Base-by-base conservation (phyloP, 2,888 invertebrate species). In the Apodemia duryi region DNA sequence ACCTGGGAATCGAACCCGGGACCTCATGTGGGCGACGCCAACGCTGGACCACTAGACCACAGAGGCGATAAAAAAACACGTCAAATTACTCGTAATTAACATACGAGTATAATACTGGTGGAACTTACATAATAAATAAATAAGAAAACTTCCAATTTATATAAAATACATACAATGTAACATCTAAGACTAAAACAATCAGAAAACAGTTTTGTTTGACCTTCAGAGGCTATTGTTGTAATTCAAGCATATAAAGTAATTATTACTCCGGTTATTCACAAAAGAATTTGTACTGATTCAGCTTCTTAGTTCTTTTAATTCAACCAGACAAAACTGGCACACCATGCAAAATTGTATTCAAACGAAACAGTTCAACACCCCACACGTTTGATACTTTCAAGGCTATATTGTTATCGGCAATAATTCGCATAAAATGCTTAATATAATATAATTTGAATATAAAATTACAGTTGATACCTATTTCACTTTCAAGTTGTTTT, bases 241-340 rank as follows among this genome's bases (percentile, higher is more conserved):
- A 49, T 49, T 29, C 63, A 49, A 63, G 49, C 63, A 46, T 32
- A 49, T 62, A 62, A 43, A 41, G 29, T 63, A 41, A 57, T 63
- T 63, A 63, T 57, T 60, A 60, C 32, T 60, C 57, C 6, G 57
- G 57, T 60, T 60, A 60, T 60, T 60, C 57, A 35, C 57, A 60
- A 32, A 35, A 51, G 21, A 51, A 51, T 51, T n/a, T 60, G 6
- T 60, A 32, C 32, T 35, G 57, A 60, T 13, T 32, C 57, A 60
- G 57, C 57, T 60, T 60, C 57, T 60, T 13, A 60, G 57, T 60
- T 32, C 32, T 60, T 60, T 60, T 60, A 60, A 60, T 60, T 57
- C 28, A 57, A 60, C 32, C 32, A 60, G n/a, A 62, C 65, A 52
- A 61, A 64, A 65, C 49, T 65, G 28, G 4, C 65, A 65, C 11